Evolutionary conservation across 2,888 invertebrate species (phyloP), one percentile per base, ranked within the genome.

Genomic region (Pardosa pseudoannulata): DNA sequence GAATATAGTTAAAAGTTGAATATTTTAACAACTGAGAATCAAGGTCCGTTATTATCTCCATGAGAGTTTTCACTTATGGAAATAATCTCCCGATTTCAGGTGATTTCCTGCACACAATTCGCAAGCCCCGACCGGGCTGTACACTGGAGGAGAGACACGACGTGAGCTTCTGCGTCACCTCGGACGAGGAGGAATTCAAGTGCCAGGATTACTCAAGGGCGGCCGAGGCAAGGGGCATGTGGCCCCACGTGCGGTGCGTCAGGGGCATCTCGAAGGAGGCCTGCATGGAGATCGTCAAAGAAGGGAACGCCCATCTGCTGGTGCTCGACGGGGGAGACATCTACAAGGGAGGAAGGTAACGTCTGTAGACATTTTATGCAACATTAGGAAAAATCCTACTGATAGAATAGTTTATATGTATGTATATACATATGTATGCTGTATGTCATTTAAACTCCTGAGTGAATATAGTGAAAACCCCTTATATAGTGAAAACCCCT

Each of bases 191-290:
- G 88, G 91, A 94, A 88, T 93, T 93, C 23, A 97, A 97, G 91
- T 97, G 97, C 90, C 92, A 93, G 16, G 93, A 94, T 0, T 93
- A 97, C 90, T 93, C 94, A 0, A 93, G 93, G 85, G 95, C 95
- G 36, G 95, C 96, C 0, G 95, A 94, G 91, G 95, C 96, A 1
- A 93, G 96, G 79, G 95, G 96, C 90, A 94, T 96, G 62, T 93
- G 96, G 6, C 97, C 97, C 0, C 94, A 94, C 89, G 93, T 97
- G 70, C 95, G 95, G 90, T 98, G 97, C 90, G 92, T 95, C 0
- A 92, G 93, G 88, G 94, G 95, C 64, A 92, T 93, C 50, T 93
- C 93, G 31, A 93, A 94, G 68, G 93, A 94, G 7, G 94, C 93
- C 16, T 97, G 97, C 90, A 93, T 97, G 93, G 91, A 93, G 31